Conservation (phyloP, 2,113 vertebrate genomes). For the Mesoclemmys tuberculata region DNA sequence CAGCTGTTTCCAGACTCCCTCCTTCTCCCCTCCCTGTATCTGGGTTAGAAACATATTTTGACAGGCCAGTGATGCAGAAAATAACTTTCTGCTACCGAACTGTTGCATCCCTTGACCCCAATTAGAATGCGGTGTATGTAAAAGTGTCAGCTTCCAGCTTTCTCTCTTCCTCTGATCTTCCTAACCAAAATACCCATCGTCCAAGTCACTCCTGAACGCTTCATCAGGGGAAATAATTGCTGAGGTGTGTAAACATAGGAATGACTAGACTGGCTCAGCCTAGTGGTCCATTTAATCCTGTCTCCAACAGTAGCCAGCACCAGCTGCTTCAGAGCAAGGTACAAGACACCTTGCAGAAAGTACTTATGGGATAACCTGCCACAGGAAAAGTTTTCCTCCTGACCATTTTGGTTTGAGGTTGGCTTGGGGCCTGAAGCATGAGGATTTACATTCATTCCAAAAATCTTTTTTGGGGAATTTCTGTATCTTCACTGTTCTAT, state of each 20-base stretch:
- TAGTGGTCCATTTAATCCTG: not conserved
- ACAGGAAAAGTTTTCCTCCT: not conserved
- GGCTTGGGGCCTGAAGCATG: not conserved
- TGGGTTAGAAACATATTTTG: slow-evolving; percentile 48
- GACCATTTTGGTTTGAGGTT: fast-evolving
- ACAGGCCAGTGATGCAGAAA: slow-evolving; percentile 61
- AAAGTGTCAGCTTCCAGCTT: slow-evolving; percentile 48
- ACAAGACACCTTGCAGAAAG: not conserved
- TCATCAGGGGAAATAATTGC: slow-evolving; percentile 37
- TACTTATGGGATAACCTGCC: not conserved
- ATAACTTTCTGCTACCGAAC: slow-evolving; percentile 47
- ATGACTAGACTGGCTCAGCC: not conserved
- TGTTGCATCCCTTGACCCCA: slow-evolving; percentile 63
- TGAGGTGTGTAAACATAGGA: not conserved
- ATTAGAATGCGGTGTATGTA: slow-evolving; percentile 71
- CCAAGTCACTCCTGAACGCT: slow-evolving; percentile 67
- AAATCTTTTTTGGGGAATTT: not conserved
- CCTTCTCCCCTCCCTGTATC: slow-evolving; percentile 17
- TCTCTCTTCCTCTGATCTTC: not conserved
- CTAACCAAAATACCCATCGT: slow-evolving; percentile 62
- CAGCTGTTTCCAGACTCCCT: slow-evolving; percentile 17
- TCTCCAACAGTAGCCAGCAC: not conserved
- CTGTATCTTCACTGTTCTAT: not conserved
- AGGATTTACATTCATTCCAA: not conserved
- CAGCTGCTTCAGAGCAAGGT: not conserved